Base-by-base conservation (phyloP, 2,888 invertebrate species). In the Pachymerium ferrugineum region DNA sequence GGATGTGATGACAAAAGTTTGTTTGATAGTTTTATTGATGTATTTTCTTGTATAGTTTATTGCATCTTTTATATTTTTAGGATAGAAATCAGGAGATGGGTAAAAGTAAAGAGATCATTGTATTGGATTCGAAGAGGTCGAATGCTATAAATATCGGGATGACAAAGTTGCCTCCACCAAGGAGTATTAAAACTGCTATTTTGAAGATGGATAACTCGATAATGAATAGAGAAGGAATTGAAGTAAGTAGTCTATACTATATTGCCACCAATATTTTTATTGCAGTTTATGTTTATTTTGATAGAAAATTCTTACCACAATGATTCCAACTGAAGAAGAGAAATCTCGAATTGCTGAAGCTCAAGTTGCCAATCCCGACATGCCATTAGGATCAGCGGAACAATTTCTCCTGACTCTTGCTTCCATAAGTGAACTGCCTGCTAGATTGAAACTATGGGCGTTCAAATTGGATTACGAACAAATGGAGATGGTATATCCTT, bases 61-160 rank as follows among this genome's bases (percentile, higher is more conserved):
- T 35, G 29, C 70, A 5, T 33, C 10, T 69, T n/a, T 70, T 25
- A 70, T 33, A 6, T 5, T 4, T 71, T 25, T 29, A 10, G 22
- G 25, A 12, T 31, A 68, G 14, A 35, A 74, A 10, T 83, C 90
- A 90, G 84, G 91, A 91, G 81, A 84, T 90, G 83, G 90, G 90
- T 80, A 91, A 91, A 80, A 93, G 90, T 84, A 94, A 93, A 82
- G 93, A 94, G 83, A 89, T 96, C 76, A 92, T 97, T 74, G 97
- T 99, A 47, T 85, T 99, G 83, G 96, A 97, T 83, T 91, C 96
- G 68, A 99, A 98, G 83, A 87, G 99, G 77, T 99, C 99, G 6
- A 99, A 99, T 83, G 97, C 97, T 54, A 99, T 99, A 79, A 99
- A 99, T 83, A 99, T 99, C 79, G 97, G 97, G 16, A 93, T 99